These are phyloP conservation scores for Porites evermanni DNA, from an alignment of 92 coral and sea anemone genomes.

Conservation along the genomic window DNA sequence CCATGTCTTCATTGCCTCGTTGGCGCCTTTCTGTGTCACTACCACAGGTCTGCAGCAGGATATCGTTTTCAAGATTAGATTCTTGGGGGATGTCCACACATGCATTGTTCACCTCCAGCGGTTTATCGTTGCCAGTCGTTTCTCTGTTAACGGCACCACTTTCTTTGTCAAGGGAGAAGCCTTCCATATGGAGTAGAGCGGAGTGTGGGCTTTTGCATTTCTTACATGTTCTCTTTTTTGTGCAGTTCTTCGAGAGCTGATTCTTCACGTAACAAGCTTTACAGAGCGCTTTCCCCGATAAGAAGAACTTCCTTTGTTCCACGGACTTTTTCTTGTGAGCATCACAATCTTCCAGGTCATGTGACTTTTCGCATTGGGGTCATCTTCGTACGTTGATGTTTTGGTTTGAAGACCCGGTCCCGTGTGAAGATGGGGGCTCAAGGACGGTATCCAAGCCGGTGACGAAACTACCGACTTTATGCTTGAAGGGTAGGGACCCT, in stretches of 20 bases:
- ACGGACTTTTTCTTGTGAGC: constrained; percentile 33
- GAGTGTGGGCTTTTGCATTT: constrained; percentile 66
- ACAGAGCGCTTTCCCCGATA: constrained; percentile 41
- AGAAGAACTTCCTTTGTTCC: constrained; percentile 46
- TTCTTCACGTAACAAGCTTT: constrained; percentile 63
- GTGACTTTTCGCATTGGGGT: constrained; percentile 38
- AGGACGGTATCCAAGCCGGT: not conserved
- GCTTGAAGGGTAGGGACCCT: not conserved
- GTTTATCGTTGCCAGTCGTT: not conserved
- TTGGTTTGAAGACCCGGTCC: constrained; percentile 12
- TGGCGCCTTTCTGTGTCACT: constrained; percentile 35
- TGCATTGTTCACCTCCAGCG: constrained; percentile 14
- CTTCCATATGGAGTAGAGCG: constrained; percentile 47
- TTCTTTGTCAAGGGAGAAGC: constrained; percentile 18
- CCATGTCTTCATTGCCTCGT: constrained; percentile 56
- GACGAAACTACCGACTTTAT: not conserved
- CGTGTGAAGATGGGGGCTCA: constrained; percentile 32
- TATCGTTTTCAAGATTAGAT: constrained; percentile 5
- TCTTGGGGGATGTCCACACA: constrained; percentile 14
- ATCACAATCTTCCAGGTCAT: constrained; percentile 64
- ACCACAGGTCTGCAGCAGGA: constrained; percentile 2
- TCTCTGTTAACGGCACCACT: not conserved
- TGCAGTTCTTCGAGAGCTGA: constrained; percentile 56
- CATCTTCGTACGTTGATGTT: not conserved
- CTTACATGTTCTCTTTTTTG: constrained; percentile 42